These are phyloP conservation scores for Polydesmus complanatus DNA, from an alignment of 2,888 invertebrate genomes.

Conservation along the genomic window DNA sequence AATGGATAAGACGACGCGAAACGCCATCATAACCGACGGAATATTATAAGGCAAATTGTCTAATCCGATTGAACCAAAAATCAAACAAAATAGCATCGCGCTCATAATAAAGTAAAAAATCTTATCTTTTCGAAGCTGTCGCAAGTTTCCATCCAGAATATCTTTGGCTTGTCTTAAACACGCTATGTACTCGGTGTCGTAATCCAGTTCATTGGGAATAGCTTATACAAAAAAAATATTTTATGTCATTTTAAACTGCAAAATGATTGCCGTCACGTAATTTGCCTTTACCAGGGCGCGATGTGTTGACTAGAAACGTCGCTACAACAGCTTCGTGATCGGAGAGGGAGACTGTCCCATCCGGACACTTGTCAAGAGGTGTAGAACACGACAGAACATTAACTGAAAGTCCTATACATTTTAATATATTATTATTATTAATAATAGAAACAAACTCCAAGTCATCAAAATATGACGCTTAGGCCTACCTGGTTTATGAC, in stretches of 20 bases:
- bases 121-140: background rate
- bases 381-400: constrained; percentile 27
- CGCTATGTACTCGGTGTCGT: background rate
- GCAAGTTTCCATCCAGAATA: background rate
- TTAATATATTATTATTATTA: background rate
- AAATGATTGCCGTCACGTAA: background rate
- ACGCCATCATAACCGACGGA: background rate
- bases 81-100: constrained; percentile 10
- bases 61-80: constrained; percentile 13
- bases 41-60: constrained; percentile 7
- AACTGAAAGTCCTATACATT: constrained; percentile 19
- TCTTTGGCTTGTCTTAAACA: background rate
- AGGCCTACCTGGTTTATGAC: constrained; percentile 28
- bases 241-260: background rate
- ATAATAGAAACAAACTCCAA: background rate
- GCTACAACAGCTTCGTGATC: constrained; percentile 77
- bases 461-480: background rate
- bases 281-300: constrained; percentile 6
- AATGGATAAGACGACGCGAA: constrained; percentile 17
- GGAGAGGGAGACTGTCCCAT: constrained; percentile 59
- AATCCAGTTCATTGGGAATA: background rate
- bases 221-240: background rate
- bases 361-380: constrained; percentile 59
- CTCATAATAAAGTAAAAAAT: constrained; percentile 3
- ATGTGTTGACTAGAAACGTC: constrained; percentile 29